Percentiles rank a stretch among this genome's conserved stretches.
Conservation (phyloP, 2,113 vertebrate genomes). For the Peromyscus leucopus region DNA sequence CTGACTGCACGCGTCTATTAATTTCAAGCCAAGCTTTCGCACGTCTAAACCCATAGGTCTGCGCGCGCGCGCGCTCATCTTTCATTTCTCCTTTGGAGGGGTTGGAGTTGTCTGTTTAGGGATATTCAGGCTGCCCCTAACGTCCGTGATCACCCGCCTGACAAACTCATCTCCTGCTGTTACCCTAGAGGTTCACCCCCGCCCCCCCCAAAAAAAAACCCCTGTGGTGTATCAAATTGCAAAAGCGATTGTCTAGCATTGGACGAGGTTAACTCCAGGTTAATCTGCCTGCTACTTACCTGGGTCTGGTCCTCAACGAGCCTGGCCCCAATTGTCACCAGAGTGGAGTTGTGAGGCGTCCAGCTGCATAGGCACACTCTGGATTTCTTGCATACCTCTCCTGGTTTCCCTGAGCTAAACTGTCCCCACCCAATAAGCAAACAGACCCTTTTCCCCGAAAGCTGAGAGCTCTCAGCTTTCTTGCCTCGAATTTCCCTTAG, state of each 20-base stretch:
- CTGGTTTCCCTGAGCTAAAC: constrained; percentile 29
- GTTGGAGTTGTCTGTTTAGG: neutral
- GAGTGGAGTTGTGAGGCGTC: neutral
- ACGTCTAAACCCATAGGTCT: constrained; percentile 38
- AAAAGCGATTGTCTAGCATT: constrained; percentile 67
- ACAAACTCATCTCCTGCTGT: constrained; percentile 35
- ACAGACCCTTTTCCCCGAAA: constrained; percentile 76
- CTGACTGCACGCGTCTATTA: constrained; percentile 77
- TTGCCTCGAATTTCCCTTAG: constrained; percentile 56
- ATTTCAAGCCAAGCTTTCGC: constrained; percentile 77
- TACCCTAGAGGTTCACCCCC: neutral
- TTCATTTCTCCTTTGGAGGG: neutral
- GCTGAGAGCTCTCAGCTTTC: constrained; percentile 35
- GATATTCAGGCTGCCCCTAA: neutral
- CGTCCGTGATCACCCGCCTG: neutral
- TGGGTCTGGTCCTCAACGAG: constrained; percentile 28
- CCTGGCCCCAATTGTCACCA: neutral
- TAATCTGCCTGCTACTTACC: constrained; percentile 76
- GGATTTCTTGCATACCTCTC: constrained; percentile 30
- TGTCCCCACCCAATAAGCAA: constrained; percentile 66
- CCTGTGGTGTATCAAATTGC: constrained; percentile 71
- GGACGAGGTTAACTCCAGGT: constrained; percentile 81
- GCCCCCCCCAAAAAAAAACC: neutral
- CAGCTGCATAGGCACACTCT: neutral
- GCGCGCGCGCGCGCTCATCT: neutral